phyloP scores from a whole-genome alignment of 2,113 vertebrate genomes.

The Percina caprodes region DNA sequence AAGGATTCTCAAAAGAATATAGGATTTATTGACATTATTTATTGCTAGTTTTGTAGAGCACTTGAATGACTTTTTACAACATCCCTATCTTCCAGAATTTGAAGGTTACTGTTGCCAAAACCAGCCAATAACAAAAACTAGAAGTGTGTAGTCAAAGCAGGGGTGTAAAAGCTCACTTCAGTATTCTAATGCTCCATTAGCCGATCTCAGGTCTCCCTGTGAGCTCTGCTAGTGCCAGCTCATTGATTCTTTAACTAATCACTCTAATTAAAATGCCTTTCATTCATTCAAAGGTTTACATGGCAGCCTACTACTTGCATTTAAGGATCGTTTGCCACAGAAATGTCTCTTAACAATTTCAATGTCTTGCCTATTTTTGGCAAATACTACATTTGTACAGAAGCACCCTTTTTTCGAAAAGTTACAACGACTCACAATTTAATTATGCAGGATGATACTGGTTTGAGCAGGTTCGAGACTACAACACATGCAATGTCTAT shows the following conservation, averaged over 20 bases:
- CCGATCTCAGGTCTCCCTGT: conserved; percentile 64
- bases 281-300: conserved; percentile 76
- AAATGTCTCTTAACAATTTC: conserved; percentile 46
- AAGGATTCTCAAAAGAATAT: neutral
- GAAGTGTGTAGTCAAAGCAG: conserved; percentile 36
- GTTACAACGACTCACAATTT: conserved; percentile 9
- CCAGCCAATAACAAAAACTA: conserved; percentile 39
- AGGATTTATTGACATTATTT: conserved; percentile 3
- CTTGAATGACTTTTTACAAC: conserved; percentile 26
- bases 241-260: conserved; percentile 83
- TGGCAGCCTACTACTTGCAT: conserved; percentile 58
- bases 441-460: conserved; percentile 4
- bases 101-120: conserved; percentile 40
- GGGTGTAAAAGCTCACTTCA: conserved; percentile 57
- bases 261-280: conserved; percentile 82
- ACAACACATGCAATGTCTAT: neutral
- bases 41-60: conserved; percentile 27
- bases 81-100: conserved; percentile 35
- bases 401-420: conserved; percentile 4
- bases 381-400: neutral
- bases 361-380: neutral
- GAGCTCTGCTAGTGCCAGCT: conserved; percentile 75
- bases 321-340: conserved; percentile 67
- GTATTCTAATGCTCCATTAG: conserved; percentile 73
- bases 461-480: conserved; percentile 37